Evolutionary conservation across 1,140 invertebrate genomes (phyloP).

Genomic region (Macrobrachium rosenbergii): DNA sequence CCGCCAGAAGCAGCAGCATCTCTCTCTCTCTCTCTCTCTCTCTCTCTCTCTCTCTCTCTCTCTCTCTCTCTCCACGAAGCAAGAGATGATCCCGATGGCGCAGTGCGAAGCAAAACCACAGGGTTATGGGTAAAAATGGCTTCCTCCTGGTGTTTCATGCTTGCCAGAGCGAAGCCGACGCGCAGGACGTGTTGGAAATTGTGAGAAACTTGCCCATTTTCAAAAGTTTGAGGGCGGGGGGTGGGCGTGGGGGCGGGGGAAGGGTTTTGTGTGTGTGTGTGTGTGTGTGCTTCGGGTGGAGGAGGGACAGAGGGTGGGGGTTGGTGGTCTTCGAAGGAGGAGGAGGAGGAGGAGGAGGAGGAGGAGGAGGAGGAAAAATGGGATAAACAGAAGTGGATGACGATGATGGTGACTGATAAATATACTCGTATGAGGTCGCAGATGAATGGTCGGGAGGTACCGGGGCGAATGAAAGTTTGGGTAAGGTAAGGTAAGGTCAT

Average conservation of each 20-base stretch:
- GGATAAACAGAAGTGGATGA: no score
- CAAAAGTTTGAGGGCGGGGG: slow-evolving; percentile 43
- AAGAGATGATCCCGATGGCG: slow-evolving; percentile 42
- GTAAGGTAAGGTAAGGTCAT: no score
- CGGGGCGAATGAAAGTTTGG: no score
- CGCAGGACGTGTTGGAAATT: slow-evolving; percentile 58
- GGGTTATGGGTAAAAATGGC: slow-evolving; percentile 59
- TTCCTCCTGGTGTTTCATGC: slow-evolving; percentile 59
- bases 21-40: neutral
- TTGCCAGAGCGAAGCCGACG: slow-evolving; percentile 56
- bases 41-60: neutral
- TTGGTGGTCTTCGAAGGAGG: no score
- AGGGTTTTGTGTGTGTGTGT: neutral
- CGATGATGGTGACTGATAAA: no score
- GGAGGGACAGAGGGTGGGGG: no score
- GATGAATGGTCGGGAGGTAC: no score
- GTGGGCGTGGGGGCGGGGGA: neutral
- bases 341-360: no score
- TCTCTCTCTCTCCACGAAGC: neutral
- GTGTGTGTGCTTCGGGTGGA: no score
- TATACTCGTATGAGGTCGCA: no score
- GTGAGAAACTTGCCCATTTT: slow-evolving; percentile 58
- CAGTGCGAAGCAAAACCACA: slow-evolving; percentile 53
- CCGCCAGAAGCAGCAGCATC: no score
- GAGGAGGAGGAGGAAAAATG: no score